These are phyloP conservation scores for Lithosia quadra DNA, from an alignment of 2,888 invertebrate species.

Conservation along the genomic window DNA sequence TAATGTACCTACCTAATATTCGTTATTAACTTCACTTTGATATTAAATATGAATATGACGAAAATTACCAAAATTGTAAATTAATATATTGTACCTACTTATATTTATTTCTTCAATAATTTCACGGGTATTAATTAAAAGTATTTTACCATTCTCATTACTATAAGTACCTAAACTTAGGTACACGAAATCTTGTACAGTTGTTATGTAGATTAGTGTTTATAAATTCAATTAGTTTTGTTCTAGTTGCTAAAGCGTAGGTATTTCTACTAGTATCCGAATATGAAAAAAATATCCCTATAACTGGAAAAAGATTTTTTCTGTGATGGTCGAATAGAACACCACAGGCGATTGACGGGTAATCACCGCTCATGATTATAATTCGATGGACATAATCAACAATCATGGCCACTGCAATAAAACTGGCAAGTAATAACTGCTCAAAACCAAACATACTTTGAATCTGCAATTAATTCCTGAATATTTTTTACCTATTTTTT, in stretches of 20 bases:
- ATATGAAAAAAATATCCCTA: conserved; percentile 21
- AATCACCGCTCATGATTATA: background rate
- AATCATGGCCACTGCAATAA: background rate
- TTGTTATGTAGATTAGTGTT: conserved; percentile 77
- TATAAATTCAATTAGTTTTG: conserved; percentile 40
- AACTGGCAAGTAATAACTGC: background rate
- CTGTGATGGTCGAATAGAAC: background rate
- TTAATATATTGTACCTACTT: conserved; percentile 27
- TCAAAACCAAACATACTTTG: background rate
- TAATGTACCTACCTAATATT: conserved; percentile 4
- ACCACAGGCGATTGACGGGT: background rate
- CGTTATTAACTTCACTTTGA: conserved; percentile 15
- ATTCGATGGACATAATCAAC: background rate
- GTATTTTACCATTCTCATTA: conserved; percentile 48
- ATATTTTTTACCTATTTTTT: background rate
- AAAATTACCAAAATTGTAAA: conserved; percentile 24
- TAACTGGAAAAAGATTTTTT: conserved; percentile 9
- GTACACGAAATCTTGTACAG: conserved; percentile 62
- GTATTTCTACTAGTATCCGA: conserved; percentile 26
- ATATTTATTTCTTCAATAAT: conserved; percentile 42
- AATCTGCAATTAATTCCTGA: background rate
- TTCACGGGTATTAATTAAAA: conserved; percentile 46
- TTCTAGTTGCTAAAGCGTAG: conserved; percentile 38
- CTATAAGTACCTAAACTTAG: conserved; percentile 28
- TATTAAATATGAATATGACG: conserved; percentile 10